Base-by-base conservation (phyloP, 2,113 vertebrate genomes). In the Casuarius casuarius region DNA sequence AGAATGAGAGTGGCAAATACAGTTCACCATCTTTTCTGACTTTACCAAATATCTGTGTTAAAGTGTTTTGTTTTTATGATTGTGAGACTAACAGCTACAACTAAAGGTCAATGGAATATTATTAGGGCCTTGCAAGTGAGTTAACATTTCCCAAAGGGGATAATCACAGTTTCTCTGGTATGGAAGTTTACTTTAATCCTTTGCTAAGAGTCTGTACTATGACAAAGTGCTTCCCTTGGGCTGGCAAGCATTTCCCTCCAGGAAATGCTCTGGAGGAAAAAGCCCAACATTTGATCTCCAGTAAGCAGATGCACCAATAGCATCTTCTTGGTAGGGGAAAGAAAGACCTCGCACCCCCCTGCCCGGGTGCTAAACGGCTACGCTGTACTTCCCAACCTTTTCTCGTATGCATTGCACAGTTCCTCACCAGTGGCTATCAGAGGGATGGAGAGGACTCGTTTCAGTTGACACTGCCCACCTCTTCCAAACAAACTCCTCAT, bases 111-210 rank as follows among this genome's bases (percentile, higher is more conserved):
- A 5, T 3, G 56, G 31, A 10, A 7, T 1, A 8, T 4, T 8
- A 5, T 2, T 1, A 12, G 44, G 78, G 74, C 76, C 68, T 8
- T 6, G 48, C 67, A 18, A 40, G 73, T 1, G 38, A 22, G 21
- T 2, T 3, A 2, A 40, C 0, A 33, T 13, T 89, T 62, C 94
- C 92, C 62, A 1, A 22, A 22, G 81, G 81, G 93, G 92, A 84
- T 5, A 52, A 52, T 26, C 66, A 9, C 40, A 5, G 76, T 19
- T 42, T 76, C 67, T 26, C 40, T 8, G 21, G 14, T 1, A 10
- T 0, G 5, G 23, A 1, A 22, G 0, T 3, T 7, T 8, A 44
- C 40, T 5, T 0, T 1, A 15, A 22, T 26, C 58, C 72, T n/a
- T 22, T 31, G 54, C 84, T 3, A 42, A 4, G 78, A 46, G 35